Conservation (phyloP, 2,113 vertebrate genomes). For the Calidris pugnax region DNA sequence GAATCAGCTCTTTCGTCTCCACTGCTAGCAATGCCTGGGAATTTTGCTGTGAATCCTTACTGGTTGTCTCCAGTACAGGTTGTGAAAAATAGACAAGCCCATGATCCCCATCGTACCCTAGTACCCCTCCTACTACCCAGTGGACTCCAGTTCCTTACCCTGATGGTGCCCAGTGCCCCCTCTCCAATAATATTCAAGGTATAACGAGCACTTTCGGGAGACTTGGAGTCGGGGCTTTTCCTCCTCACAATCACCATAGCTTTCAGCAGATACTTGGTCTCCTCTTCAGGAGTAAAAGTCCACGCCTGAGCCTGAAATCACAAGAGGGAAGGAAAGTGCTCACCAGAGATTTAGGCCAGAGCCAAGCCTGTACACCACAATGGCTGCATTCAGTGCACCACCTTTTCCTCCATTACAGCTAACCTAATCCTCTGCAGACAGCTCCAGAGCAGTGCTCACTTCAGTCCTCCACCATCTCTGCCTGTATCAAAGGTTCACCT, state of each 20-base stretch:
- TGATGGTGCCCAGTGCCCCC: constrained; percentile 74
- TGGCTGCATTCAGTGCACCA: neutral
- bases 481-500: neutral
- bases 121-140: neutral
- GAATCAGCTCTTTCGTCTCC: neutral
- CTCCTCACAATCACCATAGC: constrained; percentile 78
- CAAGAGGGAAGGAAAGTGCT: neutral
- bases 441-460: neutral
- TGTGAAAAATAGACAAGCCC: neutral
- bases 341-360: neutral
- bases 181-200: constrained; percentile 78
- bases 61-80: neutral
- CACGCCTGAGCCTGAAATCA: constrained; percentile 82
- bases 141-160: constrained; percentile 59
- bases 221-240: neutral
- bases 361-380: neutral
- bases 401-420: neutral
- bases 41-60: neutral
- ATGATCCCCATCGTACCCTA: neutral
- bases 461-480: neutral
- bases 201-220: constrained; percentile 54
- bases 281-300: constrained; percentile 84
- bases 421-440: neutral
- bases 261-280: constrained; percentile 79
- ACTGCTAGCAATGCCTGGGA: neutral